phyloP scores from a whole-genome alignment of 92 coral and sea anemone species.

The Meandrina meandrites region DNA sequence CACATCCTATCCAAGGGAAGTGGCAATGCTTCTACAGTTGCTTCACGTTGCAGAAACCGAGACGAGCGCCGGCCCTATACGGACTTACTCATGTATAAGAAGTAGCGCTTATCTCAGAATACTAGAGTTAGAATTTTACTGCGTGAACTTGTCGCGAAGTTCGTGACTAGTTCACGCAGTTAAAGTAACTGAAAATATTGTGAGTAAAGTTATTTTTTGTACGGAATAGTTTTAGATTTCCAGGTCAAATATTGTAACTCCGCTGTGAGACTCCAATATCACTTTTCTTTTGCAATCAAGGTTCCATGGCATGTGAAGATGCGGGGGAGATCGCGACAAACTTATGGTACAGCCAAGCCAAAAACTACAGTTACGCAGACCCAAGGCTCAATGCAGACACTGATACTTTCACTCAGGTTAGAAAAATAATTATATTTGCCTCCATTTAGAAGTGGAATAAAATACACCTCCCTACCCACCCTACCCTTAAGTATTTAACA shows the following conservation, averaged over 20 bases:
- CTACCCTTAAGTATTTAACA: neutral
- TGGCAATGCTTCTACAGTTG: too few relatives aligned
- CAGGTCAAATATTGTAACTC: neutral
- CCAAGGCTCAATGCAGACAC: slow-evolving; percentile 86
- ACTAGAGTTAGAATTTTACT: too few relatives aligned
- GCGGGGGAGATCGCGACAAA: slow-evolving; percentile 90
- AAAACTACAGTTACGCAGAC: slow-evolving; percentile 85
- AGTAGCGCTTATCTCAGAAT: neutral
- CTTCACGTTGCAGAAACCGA: too few relatives aligned
- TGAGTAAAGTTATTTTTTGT: too few relatives aligned
- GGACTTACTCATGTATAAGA: neutral
- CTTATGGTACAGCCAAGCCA: slow-evolving; percentile 90
- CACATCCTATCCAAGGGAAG: too few relatives aligned
- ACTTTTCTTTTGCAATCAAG: slow-evolving; percentile 20
- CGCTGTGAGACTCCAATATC: neutral
- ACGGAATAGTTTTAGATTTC: too few relatives aligned
- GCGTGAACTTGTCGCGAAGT: too few relatives aligned
- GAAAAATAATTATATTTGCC: neutral
- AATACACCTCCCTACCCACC: neutral
- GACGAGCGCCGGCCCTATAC: too few relatives aligned
- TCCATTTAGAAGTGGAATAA: neutral
- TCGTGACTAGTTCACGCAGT: too few relatives aligned
- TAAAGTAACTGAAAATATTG: too few relatives aligned
- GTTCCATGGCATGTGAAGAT: slow-evolving; percentile 78
- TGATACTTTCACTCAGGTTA: slow-evolving; percentile 90